These are phyloP conservation scores for Menura novaehollandiae DNA, from an alignment of 2,113 vertebrate genomes.

Conservation along the genomic window DNA sequence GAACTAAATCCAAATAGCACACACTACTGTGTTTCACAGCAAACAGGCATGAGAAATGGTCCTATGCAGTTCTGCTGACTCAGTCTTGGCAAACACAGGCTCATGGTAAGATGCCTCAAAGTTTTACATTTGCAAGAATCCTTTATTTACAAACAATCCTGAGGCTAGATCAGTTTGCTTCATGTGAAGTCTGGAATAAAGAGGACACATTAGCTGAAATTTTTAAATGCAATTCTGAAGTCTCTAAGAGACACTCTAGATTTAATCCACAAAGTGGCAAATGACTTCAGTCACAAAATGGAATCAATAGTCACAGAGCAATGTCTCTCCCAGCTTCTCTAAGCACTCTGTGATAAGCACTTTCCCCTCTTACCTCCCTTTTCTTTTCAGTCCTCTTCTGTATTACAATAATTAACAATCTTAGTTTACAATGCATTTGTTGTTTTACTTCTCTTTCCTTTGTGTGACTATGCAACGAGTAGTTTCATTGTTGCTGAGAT, in stretches of 20 bases:
- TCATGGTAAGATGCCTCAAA: rapidly evolving
- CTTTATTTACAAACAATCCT: background rate
- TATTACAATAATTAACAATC: background rate
- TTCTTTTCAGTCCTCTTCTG: background rate
- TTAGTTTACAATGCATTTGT: background rate
- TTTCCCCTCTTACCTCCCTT: background rate
- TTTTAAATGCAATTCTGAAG: background rate
- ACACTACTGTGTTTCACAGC: background rate
- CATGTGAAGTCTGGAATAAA: background rate
- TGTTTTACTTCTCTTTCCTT: background rate
- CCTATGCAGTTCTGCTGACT: background rate
- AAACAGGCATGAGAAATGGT: background rate
- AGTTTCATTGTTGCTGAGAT: background rate
- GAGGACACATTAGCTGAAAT: background rate
- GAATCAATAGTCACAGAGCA: background rate
- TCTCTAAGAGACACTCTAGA: background rate
- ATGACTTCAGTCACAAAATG: background rate
- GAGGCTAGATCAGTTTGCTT: background rate
- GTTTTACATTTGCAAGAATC: background rate
- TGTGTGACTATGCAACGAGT: background rate
- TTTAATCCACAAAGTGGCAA: background rate
- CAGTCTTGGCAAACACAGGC: background rate
- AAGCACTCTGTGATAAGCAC: background rate
- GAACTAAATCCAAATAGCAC: background rate
- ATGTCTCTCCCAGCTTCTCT: background rate